These are phyloP conservation scores for Haliclona indistincta DNA, from an alignment of 37 sponge, comb jelly and placozoan genomes.

Conservation along the genomic window DNA sequence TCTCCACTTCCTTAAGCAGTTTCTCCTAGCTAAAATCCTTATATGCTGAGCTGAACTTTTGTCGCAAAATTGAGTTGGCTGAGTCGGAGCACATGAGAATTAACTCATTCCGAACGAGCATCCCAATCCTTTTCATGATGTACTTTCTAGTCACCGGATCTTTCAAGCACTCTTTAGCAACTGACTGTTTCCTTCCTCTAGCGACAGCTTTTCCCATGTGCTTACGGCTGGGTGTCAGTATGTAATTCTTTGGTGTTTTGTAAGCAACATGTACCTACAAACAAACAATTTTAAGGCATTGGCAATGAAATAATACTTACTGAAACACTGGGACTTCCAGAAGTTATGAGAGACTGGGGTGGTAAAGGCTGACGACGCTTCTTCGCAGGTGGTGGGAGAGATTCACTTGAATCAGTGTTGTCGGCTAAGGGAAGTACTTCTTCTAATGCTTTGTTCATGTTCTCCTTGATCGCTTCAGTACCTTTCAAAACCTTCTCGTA, in stretches of 20 bases:
- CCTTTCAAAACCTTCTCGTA: constrained; percentile 30
- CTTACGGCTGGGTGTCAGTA: constrained; percentile 8
- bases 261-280: not conserved
- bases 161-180: constrained; percentile 8
- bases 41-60: not conserved
- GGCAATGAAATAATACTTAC: not conserved
- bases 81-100: constrained; percentile 5
- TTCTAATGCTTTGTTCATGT: too few relatives aligned
- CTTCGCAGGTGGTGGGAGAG: too few relatives aligned
- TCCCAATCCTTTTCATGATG: not conserved
- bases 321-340: not conserved
- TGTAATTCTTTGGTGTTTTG: not conserved
- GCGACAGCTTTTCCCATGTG: constrained; percentile 11
- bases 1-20: constrained; percentile 10
- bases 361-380: too few relatives aligned
- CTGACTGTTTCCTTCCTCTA: constrained; percentile 3
- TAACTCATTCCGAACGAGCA: constrained; percentile 8
- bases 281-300: not conserved
- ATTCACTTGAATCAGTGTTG: too few relatives aligned
- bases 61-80: constrained; percentile 16
- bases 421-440: too few relatives aligned
- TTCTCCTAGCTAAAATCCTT: constrained; percentile 17
- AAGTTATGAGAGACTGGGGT: too few relatives aligned
- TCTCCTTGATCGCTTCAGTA: not conserved
- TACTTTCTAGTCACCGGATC: constrained; percentile 5